A percentile compares a stretch with the other conserved stretches of the same genome.
phyloP scores from a whole-genome alignment of 1,140 invertebrate genomes.

The Mizuhopecten yessoensis region DNA sequence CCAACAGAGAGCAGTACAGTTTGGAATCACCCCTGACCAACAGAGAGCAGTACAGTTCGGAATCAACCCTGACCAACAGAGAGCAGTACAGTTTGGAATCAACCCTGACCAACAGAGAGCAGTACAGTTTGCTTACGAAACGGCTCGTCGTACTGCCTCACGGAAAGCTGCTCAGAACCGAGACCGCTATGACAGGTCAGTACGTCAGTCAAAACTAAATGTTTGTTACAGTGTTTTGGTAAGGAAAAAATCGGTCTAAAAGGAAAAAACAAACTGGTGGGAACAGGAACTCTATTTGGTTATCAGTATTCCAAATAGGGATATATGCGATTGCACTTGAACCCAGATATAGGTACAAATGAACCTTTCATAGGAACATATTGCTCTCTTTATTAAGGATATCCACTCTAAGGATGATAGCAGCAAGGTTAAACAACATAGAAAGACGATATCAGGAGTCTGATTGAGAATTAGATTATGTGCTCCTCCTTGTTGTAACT shows the following conservation, averaged over 20 bases:
- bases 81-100: background rate
- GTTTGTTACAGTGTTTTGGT: slow-evolving; percentile 58
- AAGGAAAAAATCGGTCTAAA: slow-evolving; percentile 37
- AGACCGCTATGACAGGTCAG: background rate
- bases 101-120: background rate
- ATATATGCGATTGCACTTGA: slow-evolving; percentile 57
- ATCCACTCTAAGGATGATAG: background rate
- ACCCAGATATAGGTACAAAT: background rate
- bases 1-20: background rate
- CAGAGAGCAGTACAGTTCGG: background rate
- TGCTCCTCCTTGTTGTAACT: background rate
- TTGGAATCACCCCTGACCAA: background rate
- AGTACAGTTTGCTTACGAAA: background rate
- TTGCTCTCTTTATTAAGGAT: slow-evolving; percentile 44
- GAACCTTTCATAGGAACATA: slow-evolving; percentile 57
- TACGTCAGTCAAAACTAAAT: background rate
- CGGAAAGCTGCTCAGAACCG: background rate
- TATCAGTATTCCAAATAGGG: slow-evolving; percentile 41
- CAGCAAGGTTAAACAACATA: background rate
- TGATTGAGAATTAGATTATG: background rate
- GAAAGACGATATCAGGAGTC: background rate
- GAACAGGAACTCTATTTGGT: slow-evolving; percentile 56
- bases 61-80: background rate
- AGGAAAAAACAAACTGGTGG: slow-evolving; percentile 60
- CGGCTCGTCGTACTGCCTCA: background rate